Evolutionary conservation across 1,140 invertebrate species (phyloP).

Genomic region (Mycetomoellerius zeteki): DNA sequence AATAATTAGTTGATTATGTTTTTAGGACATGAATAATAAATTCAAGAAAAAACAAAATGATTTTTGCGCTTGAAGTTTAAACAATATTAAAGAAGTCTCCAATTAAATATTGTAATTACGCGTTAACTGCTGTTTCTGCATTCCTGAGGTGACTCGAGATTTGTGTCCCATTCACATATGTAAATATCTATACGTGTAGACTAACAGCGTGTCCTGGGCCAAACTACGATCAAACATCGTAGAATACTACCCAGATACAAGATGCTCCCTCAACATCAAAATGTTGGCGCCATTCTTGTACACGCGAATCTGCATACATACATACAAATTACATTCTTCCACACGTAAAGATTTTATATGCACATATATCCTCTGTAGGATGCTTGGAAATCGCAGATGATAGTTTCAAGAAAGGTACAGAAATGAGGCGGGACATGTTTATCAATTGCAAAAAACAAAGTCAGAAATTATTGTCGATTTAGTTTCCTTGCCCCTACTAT

Average conservation of each 20-base stretch:
- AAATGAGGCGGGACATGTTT: neutral
- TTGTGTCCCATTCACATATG: slow-evolving; percentile 4
- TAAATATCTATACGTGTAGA: neutral
- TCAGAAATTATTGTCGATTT: neutral
- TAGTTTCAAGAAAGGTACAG: neutral
- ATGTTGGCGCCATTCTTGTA: slow-evolving; percentile 81
- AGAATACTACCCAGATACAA: slow-evolving; percentile 75
- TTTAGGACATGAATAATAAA: neutral
- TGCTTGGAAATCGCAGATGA: neutral
- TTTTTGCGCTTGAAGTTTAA: neutral
- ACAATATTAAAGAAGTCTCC: neutral
- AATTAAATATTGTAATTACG: slow-evolving; percentile 16
- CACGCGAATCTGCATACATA: slow-evolving; percentile 36
- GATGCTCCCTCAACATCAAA: slow-evolving; percentile 81
- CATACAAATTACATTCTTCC: neutral
- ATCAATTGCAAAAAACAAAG: neutral
- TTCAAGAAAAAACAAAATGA: neutral
- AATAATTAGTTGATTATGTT: neutral
- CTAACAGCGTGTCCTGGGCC: slow-evolving; percentile 30
- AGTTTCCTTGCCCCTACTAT: too few relatives aligned
- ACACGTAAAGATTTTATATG: neutral
- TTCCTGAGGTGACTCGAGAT: slow-evolving; percentile 13
- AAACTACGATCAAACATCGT: slow-evolving; percentile 59
- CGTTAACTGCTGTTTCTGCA: neutral
- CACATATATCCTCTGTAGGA: neutral